Evolutionary conservation across 2,888 invertebrate species (phyloP).

Genomic region (Xanthia icteritia): DNA sequence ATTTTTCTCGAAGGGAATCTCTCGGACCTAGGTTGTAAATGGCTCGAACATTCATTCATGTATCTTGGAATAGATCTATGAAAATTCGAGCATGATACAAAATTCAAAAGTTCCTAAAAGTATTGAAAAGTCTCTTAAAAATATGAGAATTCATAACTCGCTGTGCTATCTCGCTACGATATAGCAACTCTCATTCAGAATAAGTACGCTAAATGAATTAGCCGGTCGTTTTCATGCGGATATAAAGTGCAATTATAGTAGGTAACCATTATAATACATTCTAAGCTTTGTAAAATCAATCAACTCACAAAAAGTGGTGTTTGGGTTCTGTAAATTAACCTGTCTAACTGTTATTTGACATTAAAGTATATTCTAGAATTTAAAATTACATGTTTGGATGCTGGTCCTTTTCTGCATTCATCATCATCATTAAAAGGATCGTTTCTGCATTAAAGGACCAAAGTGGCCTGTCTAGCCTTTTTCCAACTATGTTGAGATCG

Average conservation of each 20-base stretch:
- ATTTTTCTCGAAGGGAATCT: too few relatives aligned
- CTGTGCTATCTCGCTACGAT: neutral
- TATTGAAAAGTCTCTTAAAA: too few relatives aligned
- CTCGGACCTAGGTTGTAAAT: too few relatives aligned
- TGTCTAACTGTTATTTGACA: neutral
- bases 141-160: too few relatives aligned
- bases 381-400: neutral
- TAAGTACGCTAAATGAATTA: slow-evolving; percentile 48
- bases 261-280: slow-evolving; percentile 62
- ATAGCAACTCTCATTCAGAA: slow-evolving; percentile 36
- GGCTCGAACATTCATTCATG: too few relatives aligned
- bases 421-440: too few relatives aligned
- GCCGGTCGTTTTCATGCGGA: slow-evolving; percentile 52
- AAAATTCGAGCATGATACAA: too few relatives aligned
- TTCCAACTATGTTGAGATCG: too few relatives aligned
- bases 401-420: neutral
- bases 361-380: neutral
- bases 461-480: too few relatives aligned
- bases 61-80: too few relatives aligned
- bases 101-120: too few relatives aligned
- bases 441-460: too few relatives aligned
- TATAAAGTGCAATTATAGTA: slow-evolving; percentile 64
- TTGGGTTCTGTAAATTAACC: slow-evolving; percentile 36
- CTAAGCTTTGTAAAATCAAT: slow-evolving; percentile 62
- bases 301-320: slow-evolving; percentile 44